Base-by-base conservation (phyloP, 2,888 invertebrate genomes). In the Xylophagus ater region DNA sequence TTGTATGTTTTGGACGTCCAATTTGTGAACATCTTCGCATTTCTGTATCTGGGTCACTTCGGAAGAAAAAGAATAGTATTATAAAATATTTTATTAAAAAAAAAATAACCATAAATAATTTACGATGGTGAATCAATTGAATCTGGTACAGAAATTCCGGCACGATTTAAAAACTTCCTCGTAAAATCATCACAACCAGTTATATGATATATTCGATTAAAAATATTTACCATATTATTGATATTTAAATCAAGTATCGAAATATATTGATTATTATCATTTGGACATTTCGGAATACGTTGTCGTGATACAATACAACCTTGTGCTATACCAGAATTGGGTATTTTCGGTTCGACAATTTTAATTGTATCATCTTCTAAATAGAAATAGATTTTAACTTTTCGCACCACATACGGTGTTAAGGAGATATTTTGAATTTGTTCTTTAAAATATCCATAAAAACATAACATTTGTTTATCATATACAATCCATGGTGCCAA, bases 321-420 rank as follows among this genome's bases (percentile, higher is more conserved):
- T 74, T 90, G 90, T 23, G 79, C 74, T 49, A 87, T 72, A 4
- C 90, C 90, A 51, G 88, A 86, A 56, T 92, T 92, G 37, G 77
- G 74, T 7, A 81, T 74, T 53, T 74, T 73, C 0, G 88, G 88
- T 57, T 93, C 92, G 1, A 37, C 72, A 61, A 93, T 81, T 67
- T 89, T 87, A 49, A 93, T 79, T 2, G 92, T 89, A 12, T 88
- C 90, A 62, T 94, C 92, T 66, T 93, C 92, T 29, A 93, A 69
- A 53, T 79, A 92, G 57, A 84, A 92, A 49, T 77, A 81, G 39
- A 93, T 83, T 49, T 81, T 81, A 4, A 89, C 87, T 52, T 78
- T 76, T 15, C 89, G 75, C 39, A 90, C 67, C 52, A 82, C 71
- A 51, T 73, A 80, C 20, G 78, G 71, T 3, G 78, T 74, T 55